phyloP scores from a whole-genome alignment of 1,140 invertebrate genomes.

The Papilio polyxenes region DNA sequence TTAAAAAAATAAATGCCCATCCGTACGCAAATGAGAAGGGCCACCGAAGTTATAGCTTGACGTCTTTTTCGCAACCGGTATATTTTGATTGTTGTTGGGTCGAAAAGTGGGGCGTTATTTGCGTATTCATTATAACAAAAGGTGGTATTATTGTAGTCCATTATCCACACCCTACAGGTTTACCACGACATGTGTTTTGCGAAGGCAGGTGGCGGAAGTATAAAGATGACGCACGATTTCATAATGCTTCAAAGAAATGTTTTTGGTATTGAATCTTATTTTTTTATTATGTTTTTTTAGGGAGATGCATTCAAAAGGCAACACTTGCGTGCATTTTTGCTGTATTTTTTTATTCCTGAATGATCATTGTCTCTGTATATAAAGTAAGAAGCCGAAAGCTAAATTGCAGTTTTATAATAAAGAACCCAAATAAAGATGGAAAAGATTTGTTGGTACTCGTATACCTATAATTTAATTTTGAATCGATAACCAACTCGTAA shows the following conservation, averaged over 20 bases:
- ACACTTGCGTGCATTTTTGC: background rate
- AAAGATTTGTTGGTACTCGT: too few relatives aligned
- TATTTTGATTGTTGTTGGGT: background rate
- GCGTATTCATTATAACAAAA: slow-evolving; percentile 11
- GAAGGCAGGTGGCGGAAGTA: slow-evolving; percentile 5
- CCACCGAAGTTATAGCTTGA: background rate
- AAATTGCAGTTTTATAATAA: background rate
- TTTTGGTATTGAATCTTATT: background rate
- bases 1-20: background rate
- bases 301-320: background rate
- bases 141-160: slow-evolving; percentile 25
- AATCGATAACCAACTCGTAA: background rate
- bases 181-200: slow-evolving; percentile 27
- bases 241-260: slow-evolving; percentile 2
- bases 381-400: background rate
- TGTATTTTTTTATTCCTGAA: background rate
- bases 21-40: too few relatives aligned
- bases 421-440: too few relatives aligned
- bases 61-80: background rate
- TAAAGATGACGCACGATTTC: background rate
- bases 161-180: slow-evolving; percentile 29
- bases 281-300: background rate
- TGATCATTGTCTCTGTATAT: background rate
- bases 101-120: slow-evolving; percentile 24
- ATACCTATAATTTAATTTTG: too few relatives aligned